Evolutionary conservation across 2,888 invertebrate species (phyloP).

Genomic region (Cerceris rybyensis): DNA sequence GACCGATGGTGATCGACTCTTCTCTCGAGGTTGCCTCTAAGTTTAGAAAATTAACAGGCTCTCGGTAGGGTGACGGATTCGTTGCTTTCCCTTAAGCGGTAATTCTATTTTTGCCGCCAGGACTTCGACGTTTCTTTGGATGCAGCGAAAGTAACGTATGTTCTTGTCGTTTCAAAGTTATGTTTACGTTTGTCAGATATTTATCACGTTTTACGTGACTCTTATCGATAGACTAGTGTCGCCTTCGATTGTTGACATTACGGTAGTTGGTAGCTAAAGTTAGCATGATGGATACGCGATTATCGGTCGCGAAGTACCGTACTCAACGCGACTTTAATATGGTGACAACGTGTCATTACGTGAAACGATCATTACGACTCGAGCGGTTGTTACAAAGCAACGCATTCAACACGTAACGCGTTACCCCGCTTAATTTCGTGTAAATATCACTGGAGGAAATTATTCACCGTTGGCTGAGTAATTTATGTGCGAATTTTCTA

Average conservation of each 20-base stretch:
- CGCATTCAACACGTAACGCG: constrained; percentile 11
- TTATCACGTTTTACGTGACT: constrained; percentile 29
- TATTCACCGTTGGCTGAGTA: constrained; percentile 49
- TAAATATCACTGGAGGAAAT: constrained; percentile 51
- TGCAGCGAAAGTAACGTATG: not conserved
- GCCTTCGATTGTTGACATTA: constrained; percentile 45
- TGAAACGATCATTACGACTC: constrained; percentile 48
- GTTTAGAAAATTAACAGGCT: constrained; percentile 68
- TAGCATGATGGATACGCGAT: constrained; percentile 34
- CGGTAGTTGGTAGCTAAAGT: constrained; percentile 40
- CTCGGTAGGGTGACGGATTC: constrained; percentile 23
- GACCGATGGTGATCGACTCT: constrained; percentile 55
- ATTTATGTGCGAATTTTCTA: not conserved
- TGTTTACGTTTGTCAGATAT: not conserved
- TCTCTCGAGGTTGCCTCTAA: constrained; percentile 49
- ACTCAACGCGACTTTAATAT: constrained; percentile 44
- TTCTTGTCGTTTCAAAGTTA: not conserved
- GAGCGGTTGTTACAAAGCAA: constrained; percentile 47
- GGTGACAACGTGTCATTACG: constrained; percentile 57
- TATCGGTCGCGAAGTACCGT: constrained; percentile 52
- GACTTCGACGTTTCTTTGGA: not conserved
- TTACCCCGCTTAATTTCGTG: constrained; percentile 26
- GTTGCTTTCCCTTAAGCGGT: constrained; percentile 6
- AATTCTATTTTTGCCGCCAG: constrained; percentile 28
- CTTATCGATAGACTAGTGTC: constrained; percentile 19